Evolutionary conservation across 2,113 vertebrate genomes (phyloP).

Genomic region (Embiotoca jacksoni): DNA sequence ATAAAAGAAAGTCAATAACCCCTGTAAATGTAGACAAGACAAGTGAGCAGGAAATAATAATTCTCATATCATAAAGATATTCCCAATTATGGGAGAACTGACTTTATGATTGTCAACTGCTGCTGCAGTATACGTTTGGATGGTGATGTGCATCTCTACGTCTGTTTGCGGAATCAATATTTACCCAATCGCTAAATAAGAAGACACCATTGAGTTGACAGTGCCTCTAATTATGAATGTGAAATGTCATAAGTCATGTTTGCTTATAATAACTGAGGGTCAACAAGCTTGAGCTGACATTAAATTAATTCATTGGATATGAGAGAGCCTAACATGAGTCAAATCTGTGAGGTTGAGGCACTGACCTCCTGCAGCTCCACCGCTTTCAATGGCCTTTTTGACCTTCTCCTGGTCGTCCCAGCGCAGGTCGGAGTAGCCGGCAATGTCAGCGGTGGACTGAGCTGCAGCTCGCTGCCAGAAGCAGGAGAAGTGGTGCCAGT

Average conservation of each 20-base stretch:
- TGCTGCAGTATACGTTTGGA: conserved; percentile 6
- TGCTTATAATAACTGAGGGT: conserved; percentile 1
- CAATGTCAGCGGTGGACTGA: conserved; percentile 86
- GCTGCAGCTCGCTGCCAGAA: conserved; percentile 94
- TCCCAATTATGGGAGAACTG: no score
- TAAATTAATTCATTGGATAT: background rate
- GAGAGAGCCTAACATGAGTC: background rate
- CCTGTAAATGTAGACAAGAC: no score
- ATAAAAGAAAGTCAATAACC: background rate
- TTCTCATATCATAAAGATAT: no score
- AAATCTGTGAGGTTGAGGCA: background rate
- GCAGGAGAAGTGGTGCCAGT: conserved; percentile 98
- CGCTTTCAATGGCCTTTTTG: conserved; percentile 93
- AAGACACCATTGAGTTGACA: no score
- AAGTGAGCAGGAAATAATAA: no score
- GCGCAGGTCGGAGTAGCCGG: conserved; percentile 91
- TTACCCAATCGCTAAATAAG: no score
- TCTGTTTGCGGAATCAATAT: no score
- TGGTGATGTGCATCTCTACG: no score
- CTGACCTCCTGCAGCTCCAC: conserved; percentile 83
- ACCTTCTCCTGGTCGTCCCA: conserved; percentile 98
- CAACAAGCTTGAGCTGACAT: background rate
- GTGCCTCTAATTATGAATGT: no score
- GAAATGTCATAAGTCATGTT: background rate
- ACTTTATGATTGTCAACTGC: background rate